These are phyloP conservation scores for Hydrotaea diabolus DNA, from an alignment of 2,888 invertebrate species.

Conservation along the genomic window DNA sequence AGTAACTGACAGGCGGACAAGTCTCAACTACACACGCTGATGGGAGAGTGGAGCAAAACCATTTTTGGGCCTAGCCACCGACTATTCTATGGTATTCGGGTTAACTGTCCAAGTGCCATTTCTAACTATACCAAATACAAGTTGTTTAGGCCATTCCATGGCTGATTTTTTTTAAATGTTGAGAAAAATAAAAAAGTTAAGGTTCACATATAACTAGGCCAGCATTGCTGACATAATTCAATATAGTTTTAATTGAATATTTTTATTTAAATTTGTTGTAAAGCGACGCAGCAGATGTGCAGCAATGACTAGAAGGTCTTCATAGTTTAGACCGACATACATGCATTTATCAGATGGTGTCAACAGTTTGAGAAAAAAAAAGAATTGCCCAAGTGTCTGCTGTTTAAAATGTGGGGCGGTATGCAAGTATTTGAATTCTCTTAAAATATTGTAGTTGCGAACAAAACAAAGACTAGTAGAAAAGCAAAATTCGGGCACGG, in stretches of 20 bases:
- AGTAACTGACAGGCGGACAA: background rate
- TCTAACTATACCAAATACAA: background rate
- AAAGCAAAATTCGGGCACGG: no score
- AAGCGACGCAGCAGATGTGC: no score
- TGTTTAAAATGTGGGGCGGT: no score
- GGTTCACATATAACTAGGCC: conserved; percentile 42
- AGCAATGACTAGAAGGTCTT: no score
- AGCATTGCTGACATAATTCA: conserved; percentile 47
- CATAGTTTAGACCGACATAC: background rate
- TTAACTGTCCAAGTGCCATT: no score
- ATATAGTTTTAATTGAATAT: conserved; percentile 9
- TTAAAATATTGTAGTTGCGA: background rate
- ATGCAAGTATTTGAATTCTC: no score
- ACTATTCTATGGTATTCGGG: no score
- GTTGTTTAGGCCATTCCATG: background rate
- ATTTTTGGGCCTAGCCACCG: background rate
- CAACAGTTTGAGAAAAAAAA: conserved; percentile 52
- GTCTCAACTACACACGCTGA: background rate
- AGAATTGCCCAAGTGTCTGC: conserved; percentile 12
- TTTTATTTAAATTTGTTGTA: background rate
- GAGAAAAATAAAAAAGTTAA: conserved; percentile 23
- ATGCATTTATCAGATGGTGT: conserved; percentile 3
- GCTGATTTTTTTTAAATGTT: background rate
- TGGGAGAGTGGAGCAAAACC: background rate
- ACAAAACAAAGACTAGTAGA: no score